phyloP scores from a whole-genome alignment of 2,888 invertebrate genomes.

The Pseudanteris insignis region DNA sequence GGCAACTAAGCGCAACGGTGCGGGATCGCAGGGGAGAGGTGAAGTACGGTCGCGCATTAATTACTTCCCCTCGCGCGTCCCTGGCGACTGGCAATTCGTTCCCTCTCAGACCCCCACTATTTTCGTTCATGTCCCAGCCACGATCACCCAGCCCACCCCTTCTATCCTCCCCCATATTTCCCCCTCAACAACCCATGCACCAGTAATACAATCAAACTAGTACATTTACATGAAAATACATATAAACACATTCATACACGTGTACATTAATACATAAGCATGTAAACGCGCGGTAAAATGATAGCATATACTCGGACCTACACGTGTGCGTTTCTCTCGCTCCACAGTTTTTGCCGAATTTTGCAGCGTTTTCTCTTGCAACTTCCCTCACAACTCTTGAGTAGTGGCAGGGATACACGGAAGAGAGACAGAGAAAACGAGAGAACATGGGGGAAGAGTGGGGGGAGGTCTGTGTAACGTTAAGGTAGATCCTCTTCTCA shows the following conservation, averaged over 20 bases:
- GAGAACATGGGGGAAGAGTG: not conserved
- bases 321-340: conserved; percentile 25
- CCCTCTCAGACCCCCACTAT: conserved; percentile 30
- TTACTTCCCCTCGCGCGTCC: conserved; percentile 60
- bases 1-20: conserved; percentile 62
- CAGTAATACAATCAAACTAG: no score
- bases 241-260: conserved; percentile 26
- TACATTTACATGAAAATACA: no score
- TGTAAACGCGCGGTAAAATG: not conserved
- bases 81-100: conserved; percentile 28
- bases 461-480: not conserved
- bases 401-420: no score
- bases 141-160: conserved; percentile 9
- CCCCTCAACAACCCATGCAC: no score
- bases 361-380: conserved; percentile 16
- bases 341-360: conserved; percentile 44
- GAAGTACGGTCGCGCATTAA: conserved; percentile 61
- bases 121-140: conserved; percentile 20
- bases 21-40: conserved; percentile 15
- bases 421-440: no score
- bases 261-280: not conserved
- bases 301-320: not conserved
- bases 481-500: conserved; percentile 18
- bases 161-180: conserved; percentile 7
- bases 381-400: conserved; percentile 6